Base-by-base conservation (phyloP, 2,888 invertebrate genomes). In the Oxytorus armatus region DNA sequence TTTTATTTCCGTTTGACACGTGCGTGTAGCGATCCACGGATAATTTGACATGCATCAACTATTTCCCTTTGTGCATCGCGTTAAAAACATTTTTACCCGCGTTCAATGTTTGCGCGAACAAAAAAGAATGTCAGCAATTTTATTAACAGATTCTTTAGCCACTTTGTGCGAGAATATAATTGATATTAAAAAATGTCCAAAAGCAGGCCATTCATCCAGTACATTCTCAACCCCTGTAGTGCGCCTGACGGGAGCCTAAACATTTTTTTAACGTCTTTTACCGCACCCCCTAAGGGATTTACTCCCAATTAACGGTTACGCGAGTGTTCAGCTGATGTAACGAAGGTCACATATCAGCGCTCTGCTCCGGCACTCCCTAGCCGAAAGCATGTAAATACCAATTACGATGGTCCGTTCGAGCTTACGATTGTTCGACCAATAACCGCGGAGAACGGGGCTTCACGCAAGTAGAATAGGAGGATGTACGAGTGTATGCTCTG, bases 281-380 rank as follows among this genome's bases (percentile, higher is more conserved):
- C 3, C 14, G 23, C 36, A 8, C 57, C 33, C 61, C 70, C 25
- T 23, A 47, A 29, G 42, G 39, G 39, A 14, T 47, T 79, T 81
- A 70, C 78, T 76, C 83, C 84, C 88, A 87, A 89, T 88, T 87
- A 89, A 87, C 83, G 69, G 87, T 83, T 88, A 89, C 88, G 89
- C 88, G 88, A 85, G 88, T 88, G 88, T 57, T 21, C 21, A 29
- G 86, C 88, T 88, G 88, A 85, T 82, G 61, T 83, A 86, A 85
- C 86, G 85, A 84, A 78, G 83, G 81, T 83, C 86, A 89, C 88
- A 88, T 88, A 88, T 89, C 89, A 89, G 77, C 59, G 77, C 29
- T 33, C 21, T 53, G 77, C 29, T 33, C 21, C 82, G 81, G 75
- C 84, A 77, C 72, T 63, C 69, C 59, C 80, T 81, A 81, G 83